phyloP scores from a whole-genome alignment of 2,113 vertebrate species.

The Protobothrops mucrosquamatus region DNA sequence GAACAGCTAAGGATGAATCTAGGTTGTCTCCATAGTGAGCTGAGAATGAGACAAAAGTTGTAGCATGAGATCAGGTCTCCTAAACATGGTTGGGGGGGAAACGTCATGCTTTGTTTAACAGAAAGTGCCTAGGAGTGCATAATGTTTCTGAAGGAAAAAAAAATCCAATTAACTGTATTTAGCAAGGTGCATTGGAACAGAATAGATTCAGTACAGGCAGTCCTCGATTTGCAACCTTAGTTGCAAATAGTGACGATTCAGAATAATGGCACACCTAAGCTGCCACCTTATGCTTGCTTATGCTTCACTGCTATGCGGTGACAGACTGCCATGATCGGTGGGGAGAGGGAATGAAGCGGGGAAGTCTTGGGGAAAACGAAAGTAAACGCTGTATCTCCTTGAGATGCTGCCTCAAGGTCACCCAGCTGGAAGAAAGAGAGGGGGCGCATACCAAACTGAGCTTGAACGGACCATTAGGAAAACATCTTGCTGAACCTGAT shows the following conservation, averaged over 20 bases:
- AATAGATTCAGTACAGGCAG: background rate
- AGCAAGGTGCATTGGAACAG: background rate
- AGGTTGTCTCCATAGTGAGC: background rate
- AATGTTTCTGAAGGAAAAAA: background rate
- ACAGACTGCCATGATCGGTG: no score
- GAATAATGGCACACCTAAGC: background rate
- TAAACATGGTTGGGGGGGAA: background rate
- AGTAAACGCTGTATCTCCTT: background rate
- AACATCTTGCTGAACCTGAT: no score
- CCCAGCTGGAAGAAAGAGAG: no score
- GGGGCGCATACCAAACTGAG: no score
- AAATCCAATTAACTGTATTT: background rate
- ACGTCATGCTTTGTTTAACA: background rate
- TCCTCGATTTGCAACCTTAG: background rate
- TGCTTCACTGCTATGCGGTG: background rate
- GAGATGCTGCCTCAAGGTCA: background rate
- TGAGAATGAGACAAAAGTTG: background rate
- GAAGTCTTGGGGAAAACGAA: background rate
- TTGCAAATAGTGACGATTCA: background rate
- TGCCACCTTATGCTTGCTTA: background rate
- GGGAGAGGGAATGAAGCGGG: rapidly evolving
- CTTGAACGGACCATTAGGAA: no score
- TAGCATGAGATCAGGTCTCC: background rate
- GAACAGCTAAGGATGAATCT: background rate
- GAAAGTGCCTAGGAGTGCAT: background rate